Base-by-base conservation (phyloP, 2,797 vertebrate species). In the Arremon brunneinucha region DNA sequence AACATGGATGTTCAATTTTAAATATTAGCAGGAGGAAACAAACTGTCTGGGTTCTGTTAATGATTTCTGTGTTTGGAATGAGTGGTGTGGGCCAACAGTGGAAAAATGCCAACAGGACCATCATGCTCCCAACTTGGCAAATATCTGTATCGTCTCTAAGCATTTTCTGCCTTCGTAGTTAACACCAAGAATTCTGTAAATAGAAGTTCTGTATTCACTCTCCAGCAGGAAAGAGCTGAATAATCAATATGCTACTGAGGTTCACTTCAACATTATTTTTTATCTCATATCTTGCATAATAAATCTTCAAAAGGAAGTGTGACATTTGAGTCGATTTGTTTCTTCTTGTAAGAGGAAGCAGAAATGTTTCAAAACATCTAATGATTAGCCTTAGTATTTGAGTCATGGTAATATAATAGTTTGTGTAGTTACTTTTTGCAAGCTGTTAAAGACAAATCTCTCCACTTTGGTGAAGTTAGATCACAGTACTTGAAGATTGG, bases 21-120 rank as follows among this genome's bases (percentile, higher is more conserved):
- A 96, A 94, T 95, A 94, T 90, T 93, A 93, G 85, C 69, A 93
- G 80, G 71, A 83, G 85, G 89, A 93, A 93, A 35, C 89, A 85
- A 95, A 93, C 96, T 91, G 95, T 95, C 96, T 96, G 95, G 56
- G 44, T 94, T 94, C 83, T 95, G 83, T 91, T 94, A 94, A 95
- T 93, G 67, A 91, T 95, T 94, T 93, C 90, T 95, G 59, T 94
- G 75, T 89, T 94, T 89, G 74, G 85, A 91, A 86, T 94, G 85
- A 95, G 74, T 8, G 18, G 21, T 79, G 80, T 72, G 80, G 81
- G 95, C 93, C 94, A 96, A 18, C 60, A 60, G 60, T 93, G 94
- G 85, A 90, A 79, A 70, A 43, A 57, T 88, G 93, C 93, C 95
- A 94, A 43, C 43, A 57, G 57, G 89, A 89, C 87, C 87, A 74